Base-by-base conservation (phyloP, 1,140 invertebrate genomes). In the Plectus sambesii region DNA sequence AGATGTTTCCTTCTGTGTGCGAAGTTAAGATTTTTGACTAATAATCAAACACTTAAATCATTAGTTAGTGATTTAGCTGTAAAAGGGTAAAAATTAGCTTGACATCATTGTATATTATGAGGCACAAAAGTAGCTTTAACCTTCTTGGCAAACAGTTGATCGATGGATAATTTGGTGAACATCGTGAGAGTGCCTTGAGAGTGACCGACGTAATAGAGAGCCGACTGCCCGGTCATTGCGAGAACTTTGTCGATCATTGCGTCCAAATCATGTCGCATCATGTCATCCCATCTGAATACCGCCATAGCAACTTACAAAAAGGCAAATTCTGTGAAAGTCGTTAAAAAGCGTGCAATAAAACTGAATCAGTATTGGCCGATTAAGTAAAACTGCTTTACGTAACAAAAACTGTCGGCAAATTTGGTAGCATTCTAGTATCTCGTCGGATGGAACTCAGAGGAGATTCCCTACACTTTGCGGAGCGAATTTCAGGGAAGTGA, bases 241-340 rank as follows among this genome's bases (percentile, higher is more conserved):
- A 81, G 53, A 2, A 81, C 72, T 49, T 76, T 76, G 55, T 82
- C 76, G 19, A 83, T 74, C 57, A 77, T 74, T 0, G 80, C 78
- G 23, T 81, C 79, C 9, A 81, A 50, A 59, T 84, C 82, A 53
- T 77, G 76, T 35, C 76, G 68, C 35, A 79, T 82, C 71, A 84
- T 82, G 70, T 85, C 81, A 48, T 85, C 79, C 60, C 78, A 84
- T 37, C 78, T 79, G 61, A 48, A 67, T 61, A n/a, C n/a, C n/a
- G n/a, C n/a, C n/a, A n/a, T n/a, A n/a, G 15, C 20, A 17, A 53
- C 33, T 15, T 42, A 1, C 26, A 20, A 20, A 20, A 12, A 1
- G 9, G 5, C 15, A 23, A 20, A 9, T 47, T 15, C 17, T 54
- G 1, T n/a, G 4, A 2, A 1, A 17, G n/a, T n/a, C n/a, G n/a